Base-by-base conservation (phyloP, 2,113 vertebrate species). In the Kryptolebias marmoratus region DNA sequence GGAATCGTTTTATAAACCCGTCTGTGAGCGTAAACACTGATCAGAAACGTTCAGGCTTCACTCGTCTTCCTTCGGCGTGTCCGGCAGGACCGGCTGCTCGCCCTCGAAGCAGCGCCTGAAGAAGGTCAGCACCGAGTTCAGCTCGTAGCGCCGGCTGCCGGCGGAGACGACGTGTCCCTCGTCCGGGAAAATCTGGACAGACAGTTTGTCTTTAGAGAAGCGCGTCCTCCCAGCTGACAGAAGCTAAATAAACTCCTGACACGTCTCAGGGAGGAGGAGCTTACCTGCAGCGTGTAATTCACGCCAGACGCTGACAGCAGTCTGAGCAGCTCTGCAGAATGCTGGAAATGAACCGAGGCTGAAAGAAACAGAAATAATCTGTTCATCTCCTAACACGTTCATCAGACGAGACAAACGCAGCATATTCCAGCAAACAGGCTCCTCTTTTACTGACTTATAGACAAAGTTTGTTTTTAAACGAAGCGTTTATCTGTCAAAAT, bases 321-420 rank as follows among this genome's bases (percentile, higher is more conserved):
- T 88, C 96, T 96, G 87, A 98, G 95, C 91, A 98, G 75, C 91
- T 99, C 97, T 68, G 97, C 97, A 74, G 97, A 96, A 84, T 99
- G 97, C 81, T 99, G 97, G 89, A 99, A 99, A 90, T 99, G 97
- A 91, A 99, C 95, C 77, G 95, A 95, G 69, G 95, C 97, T 99
- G 92, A n/a, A 92, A 94, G 10, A 5, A 42, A 36, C 5, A 42
- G 32, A 36, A 36, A 36, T 36, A 36, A 36, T 4, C 3, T 7
- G 32, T 36, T 7, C 3, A 36, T 22, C 22, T 22, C 22, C 22
- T 22, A 22, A 22, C 22, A 36, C 32, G 3, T 36, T 3, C 3
- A 36, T 7, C 32, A 3, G 7, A 7, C 32, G 7, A 7, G 32
- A 36, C 32, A 36, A 7, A 36, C 3, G 32, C 32, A 4, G 32